A percentile compares a stretch with the other conserved stretches of the same genome.
phyloP scores from a whole-genome alignment of 1,140 invertebrate species.

The Dendrolimus kikuchii region DNA sequence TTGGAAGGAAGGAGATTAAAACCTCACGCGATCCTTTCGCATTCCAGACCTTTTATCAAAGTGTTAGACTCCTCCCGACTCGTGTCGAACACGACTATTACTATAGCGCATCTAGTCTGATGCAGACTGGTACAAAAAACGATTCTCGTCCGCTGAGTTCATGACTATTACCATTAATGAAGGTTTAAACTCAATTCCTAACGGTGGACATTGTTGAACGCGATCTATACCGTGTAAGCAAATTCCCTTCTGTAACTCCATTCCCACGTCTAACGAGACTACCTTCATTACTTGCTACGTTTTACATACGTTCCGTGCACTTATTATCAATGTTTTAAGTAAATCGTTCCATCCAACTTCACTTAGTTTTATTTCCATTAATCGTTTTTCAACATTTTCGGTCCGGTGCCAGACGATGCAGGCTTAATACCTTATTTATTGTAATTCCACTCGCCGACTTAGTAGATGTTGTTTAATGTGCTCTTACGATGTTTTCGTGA shows the following conservation, averaged over 20 bases:
- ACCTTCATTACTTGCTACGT: constrained; percentile 56
- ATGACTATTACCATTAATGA: constrained; percentile 54
- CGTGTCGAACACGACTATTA: constrained; percentile 32
- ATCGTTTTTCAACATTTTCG: constrained; percentile 54
- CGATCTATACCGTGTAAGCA: constrained; percentile 42
- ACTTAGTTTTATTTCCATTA: constrained; percentile 57
- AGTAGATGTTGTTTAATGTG: constrained; percentile 48
- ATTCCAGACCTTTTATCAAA: too few relatives aligned
- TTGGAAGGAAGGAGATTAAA: background rate
- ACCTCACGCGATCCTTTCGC: too few relatives aligned
- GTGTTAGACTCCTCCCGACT: too few relatives aligned
- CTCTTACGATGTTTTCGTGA: constrained; percentile 58
- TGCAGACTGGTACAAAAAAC: constrained; percentile 36
- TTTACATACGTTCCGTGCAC: constrained; percentile 54
- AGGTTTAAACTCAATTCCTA: constrained; percentile 46
- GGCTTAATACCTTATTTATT: constrained; percentile 57
- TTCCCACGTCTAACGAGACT: constrained; percentile 67
- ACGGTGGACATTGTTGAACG: constrained; percentile 47
- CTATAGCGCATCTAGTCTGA: constrained; percentile 11
- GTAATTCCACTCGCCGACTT: constrained; percentile 43
- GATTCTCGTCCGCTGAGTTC: constrained; percentile 38
- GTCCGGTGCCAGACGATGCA: constrained; percentile 31
- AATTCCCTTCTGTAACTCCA: constrained; percentile 11
- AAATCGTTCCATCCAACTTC: constrained; percentile 46
- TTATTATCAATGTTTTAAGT: constrained; percentile 65